A percentile compares a stretch with the other conserved stretches of the same genome.
These are phyloP conservation scores for Mellivora capensis DNA, from an alignment of 2,113 vertebrate species.

Conservation along the genomic window DNA sequence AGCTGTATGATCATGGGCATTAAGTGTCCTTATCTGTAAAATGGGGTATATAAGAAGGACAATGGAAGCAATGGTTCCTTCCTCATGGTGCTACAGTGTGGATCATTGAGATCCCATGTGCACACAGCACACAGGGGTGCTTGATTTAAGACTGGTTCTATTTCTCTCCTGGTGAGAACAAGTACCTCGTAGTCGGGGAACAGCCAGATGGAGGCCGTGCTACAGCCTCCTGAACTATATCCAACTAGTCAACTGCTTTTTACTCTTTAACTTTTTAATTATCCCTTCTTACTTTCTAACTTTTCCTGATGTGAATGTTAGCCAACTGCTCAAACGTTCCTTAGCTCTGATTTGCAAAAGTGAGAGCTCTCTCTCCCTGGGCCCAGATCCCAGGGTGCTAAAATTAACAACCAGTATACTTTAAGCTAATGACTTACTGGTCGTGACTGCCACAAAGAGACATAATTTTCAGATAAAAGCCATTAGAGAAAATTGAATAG, in stretches of 20 bases:
- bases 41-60: neutral
- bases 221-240: neutral
- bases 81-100: neutral
- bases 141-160: neutral
- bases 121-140: neutral
- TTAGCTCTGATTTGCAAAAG: constrained; percentile 55
- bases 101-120: neutral
- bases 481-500: constrained; percentile 84
- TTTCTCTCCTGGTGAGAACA: neutral
- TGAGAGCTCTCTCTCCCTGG: constrained; percentile 45
- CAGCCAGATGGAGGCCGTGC: neutral
- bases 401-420: constrained; percentile 73
- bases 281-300: constrained; percentile 46
- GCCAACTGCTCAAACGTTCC: constrained; percentile 40
- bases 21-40: neutral
- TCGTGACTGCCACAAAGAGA: constrained; percentile 71
- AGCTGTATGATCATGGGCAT: neutral
- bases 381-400: constrained; percentile 68
- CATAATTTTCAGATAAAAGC: constrained; percentile 82
- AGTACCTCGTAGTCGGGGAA: neutral
- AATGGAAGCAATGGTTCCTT: neutral
- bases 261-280: constrained; percentile 30
- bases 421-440: constrained; percentile 73
- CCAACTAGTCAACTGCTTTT: constrained; percentile 17
- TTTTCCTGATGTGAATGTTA: constrained; percentile 38